phyloP scores from a whole-genome alignment of 2,113 vertebrate species.

The Symphodus melops region DNA sequence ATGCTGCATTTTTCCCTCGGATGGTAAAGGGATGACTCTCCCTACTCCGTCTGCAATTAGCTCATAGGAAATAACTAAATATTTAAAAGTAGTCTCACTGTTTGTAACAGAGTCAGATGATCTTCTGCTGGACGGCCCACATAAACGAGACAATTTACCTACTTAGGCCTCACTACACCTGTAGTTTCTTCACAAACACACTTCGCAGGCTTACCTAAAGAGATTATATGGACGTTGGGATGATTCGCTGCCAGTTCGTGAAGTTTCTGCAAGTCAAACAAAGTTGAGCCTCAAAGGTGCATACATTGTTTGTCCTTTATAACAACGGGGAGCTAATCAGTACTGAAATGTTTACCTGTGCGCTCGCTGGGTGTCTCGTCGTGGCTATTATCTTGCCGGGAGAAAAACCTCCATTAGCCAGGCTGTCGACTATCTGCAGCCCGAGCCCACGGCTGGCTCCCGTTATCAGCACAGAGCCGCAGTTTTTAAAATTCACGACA shows the following conservation, averaged over 20 bases:
- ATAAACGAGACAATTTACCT: too few species aligned
- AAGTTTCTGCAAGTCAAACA: constrained; percentile 61
- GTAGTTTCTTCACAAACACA: neutral
- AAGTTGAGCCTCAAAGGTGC: too few species aligned
- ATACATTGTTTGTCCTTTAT: neutral
- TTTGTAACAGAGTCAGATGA: too few species aligned
- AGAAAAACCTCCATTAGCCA: constrained; percentile 65
- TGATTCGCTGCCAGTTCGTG: constrained; percentile 69
- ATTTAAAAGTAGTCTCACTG: too few species aligned
- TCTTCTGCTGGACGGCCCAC: too few species aligned
- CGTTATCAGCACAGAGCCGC: constrained; percentile 82
- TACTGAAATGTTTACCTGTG: constrained; percentile 71
- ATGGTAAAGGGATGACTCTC: too few species aligned
- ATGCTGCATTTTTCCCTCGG: too few species aligned
- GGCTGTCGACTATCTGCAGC: constrained; percentile 79
- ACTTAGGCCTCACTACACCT: too few species aligned
- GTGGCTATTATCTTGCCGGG: constrained; percentile 83
- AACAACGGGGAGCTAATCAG: neutral
- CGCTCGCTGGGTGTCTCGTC: constrained; percentile 66
- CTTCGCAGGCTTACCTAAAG: constrained; percentile 64
- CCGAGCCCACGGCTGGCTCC: constrained; percentile 84
- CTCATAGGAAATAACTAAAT: too few species aligned
- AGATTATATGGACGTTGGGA: constrained; percentile 66
- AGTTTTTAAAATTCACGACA: constrained; percentile 60
- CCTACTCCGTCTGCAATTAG: too few species aligned